Evolutionary conservation across 2,113 vertebrate species (phyloP).

Genomic region (Lipophrys pholis): DNA sequence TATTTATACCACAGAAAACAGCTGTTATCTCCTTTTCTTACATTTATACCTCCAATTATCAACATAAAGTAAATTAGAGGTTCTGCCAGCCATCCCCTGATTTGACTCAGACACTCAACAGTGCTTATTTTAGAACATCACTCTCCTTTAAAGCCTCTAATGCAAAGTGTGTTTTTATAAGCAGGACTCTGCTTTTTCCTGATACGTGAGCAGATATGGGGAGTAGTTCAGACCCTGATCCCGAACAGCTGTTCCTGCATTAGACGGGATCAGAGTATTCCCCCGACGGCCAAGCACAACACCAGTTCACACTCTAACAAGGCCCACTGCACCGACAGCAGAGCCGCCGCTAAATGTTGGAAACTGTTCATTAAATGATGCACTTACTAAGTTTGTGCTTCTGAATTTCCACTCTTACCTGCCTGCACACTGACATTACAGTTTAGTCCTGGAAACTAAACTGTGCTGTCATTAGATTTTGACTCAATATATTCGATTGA

Average conservation of each 20-base stretch:
- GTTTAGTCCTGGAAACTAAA: no score
- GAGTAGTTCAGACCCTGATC: conserved; percentile 77
- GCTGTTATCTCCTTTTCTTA: conserved; percentile 29
- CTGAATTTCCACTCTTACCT: no score
- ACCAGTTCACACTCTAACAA: conserved; percentile 69
- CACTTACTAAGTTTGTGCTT: no score
- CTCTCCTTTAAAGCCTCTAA: conserved; percentile 55
- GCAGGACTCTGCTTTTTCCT: conserved; percentile 61
- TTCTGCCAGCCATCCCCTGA: conserved; percentile 36
- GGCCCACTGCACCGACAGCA: conserved; percentile 62
- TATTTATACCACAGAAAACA: conserved; percentile 16
- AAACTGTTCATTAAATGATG: no score
- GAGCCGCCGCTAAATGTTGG: no score
- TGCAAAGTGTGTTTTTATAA: conserved; percentile 67
- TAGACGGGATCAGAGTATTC: conserved; percentile 79
- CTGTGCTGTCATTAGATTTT: no score
- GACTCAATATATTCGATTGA: no score
- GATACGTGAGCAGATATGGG: conserved; percentile 70
- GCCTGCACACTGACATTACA: no score
- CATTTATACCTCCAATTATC: conserved; percentile 38
- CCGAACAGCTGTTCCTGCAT: conserved; percentile 80
- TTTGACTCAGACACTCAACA: conserved; percentile 39
- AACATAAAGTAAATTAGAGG: conserved; percentile 37
- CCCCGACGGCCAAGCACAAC: conserved; percentile 57
- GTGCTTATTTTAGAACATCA: conserved; percentile 62